Evolutionary conservation across 2,797 vertebrate genomes (phyloP).

Genomic region (Sebastes hopkinsi): DNA sequence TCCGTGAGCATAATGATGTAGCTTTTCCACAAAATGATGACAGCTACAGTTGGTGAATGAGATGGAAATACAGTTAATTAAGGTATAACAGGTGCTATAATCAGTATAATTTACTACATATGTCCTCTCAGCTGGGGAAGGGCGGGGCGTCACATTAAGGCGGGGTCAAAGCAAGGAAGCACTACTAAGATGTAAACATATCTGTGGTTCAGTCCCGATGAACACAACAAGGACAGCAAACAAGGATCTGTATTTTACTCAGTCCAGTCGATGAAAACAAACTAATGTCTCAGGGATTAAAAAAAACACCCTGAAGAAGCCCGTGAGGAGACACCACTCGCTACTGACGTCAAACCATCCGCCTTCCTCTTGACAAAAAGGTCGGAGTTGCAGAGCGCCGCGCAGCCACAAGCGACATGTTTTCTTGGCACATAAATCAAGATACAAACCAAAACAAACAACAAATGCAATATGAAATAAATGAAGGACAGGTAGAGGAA

Average conservation of each 20-base stretch:
- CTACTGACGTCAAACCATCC: neutral
- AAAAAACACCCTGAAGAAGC: conserved; percentile 11
- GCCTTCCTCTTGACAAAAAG: conserved; percentile 5
- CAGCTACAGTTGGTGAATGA: conserved; percentile 42
- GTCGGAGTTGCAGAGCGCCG: conserved; percentile 22
- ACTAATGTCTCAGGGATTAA: conserved; percentile 8
- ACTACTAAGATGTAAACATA: conserved; percentile 66
- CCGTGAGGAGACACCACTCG: neutral
- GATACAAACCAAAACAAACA: conserved; percentile 25
- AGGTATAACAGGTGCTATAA: conserved; percentile 65
- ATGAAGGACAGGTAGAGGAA: conserved; percentile 57
- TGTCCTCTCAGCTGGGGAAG: conserved; percentile 35
- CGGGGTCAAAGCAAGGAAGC: conserved; percentile 66
- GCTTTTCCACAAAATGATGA: conserved; percentile 2
- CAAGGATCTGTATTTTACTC: conserved; percentile 17
- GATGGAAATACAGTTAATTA: conserved; percentile 55
- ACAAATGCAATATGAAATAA: conserved; percentile 44
- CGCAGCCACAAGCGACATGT: conserved; percentile 55
- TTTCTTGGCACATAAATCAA: conserved; percentile 71
- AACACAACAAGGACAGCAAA: conserved; percentile 29
- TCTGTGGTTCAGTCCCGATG: conserved; percentile 43
- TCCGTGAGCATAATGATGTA: neutral
- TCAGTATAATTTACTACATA: conserved; percentile 48
- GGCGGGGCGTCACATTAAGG: conserved; percentile 51
- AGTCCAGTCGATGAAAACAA: conserved; percentile 23